Percentiles rank a stretch among this genome's conserved stretches.
Conservation (phyloP, 2,797 vertebrate genomes). For the Muscicapa striata region DNA sequence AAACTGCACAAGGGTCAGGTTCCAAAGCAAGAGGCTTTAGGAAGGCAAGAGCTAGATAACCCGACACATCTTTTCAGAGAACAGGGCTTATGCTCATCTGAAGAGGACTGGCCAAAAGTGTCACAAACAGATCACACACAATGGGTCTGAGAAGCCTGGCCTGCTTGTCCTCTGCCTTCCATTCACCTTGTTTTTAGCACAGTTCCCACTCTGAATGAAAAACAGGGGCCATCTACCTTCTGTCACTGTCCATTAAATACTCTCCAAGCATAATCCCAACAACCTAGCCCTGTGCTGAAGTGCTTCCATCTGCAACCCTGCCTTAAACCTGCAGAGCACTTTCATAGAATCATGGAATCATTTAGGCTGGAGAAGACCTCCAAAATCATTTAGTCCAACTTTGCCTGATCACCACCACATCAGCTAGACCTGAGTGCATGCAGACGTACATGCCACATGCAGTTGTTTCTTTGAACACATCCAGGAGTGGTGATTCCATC, state of each 20-base stretch:
- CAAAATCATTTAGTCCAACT: not conserved
- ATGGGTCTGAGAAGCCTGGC: not conserved
- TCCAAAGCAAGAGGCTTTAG: not conserved
- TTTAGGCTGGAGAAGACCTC: not conserved
- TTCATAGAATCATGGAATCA: not conserved
- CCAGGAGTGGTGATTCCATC: not conserved
- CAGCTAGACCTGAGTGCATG: not conserved
- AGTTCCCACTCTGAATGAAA: not conserved
- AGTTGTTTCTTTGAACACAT: not conserved
- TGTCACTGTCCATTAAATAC: not conserved
- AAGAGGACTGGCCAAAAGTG: not conserved
- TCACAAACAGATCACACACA: not conserved
- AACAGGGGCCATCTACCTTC: not conserved
- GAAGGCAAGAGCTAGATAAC: not conserved
- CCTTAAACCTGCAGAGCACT: not conserved
- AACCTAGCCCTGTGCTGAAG: not conserved
- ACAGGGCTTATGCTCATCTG: not conserved
- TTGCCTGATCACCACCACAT: not conserved
- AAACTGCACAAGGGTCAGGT: fast-evolving
- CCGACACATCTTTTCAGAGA: not conserved
- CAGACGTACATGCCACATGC: too few relatives aligned
- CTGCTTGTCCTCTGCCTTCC: not conserved
- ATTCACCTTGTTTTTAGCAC: not conserved
- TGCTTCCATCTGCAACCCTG: not conserved
- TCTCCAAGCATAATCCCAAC: not conserved